phyloP scores from a whole-genome alignment of 2,113 vertebrate species.

The Dipodomys stephensi region DNA sequence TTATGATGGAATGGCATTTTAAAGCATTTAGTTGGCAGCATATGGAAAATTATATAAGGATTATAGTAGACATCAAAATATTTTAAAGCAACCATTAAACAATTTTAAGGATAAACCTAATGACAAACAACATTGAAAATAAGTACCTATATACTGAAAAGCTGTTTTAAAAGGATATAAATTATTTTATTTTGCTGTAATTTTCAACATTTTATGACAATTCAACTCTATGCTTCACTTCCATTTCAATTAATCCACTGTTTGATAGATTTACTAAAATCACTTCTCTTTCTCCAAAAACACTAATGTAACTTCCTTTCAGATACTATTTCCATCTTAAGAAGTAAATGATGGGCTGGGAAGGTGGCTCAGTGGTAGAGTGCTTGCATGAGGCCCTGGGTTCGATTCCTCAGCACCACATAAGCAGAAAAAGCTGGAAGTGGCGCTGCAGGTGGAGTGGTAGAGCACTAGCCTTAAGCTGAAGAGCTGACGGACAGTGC shows the following conservation, averaged over 20 bases:
- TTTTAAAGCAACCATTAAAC: constrained; percentile 74
- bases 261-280: constrained; percentile 53
- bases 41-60: constrained; percentile 66
- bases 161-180: constrained; percentile 49
- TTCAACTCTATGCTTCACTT: constrained; percentile 49
- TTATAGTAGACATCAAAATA: constrained; percentile 76
- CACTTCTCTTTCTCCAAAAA: constrained; percentile 43
- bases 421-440: too few relatives aligned
- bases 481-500: too few relatives aligned
- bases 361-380: too few relatives aligned
- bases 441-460: too few relatives aligned
- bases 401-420: too few relatives aligned
- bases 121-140: constrained; percentile 70
- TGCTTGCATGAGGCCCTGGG: too few relatives aligned
- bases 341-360: background rate
- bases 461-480: too few relatives aligned
- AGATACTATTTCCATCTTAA: constrained; percentile 24
- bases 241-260: constrained; percentile 47
- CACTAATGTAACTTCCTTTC: constrained; percentile 21
- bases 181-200: constrained; percentile 54
- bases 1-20: constrained; percentile 67
- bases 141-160: constrained; percentile 50
- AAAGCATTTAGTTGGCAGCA: constrained; percentile 66
- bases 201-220: constrained; percentile 55
- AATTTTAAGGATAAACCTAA: constrained; percentile 69